Evolutionary conservation across 2,888 invertebrate genomes (phyloP), one percentile per base, ranked within the genome.

Genomic region (Thereva nobilitata): DNA sequence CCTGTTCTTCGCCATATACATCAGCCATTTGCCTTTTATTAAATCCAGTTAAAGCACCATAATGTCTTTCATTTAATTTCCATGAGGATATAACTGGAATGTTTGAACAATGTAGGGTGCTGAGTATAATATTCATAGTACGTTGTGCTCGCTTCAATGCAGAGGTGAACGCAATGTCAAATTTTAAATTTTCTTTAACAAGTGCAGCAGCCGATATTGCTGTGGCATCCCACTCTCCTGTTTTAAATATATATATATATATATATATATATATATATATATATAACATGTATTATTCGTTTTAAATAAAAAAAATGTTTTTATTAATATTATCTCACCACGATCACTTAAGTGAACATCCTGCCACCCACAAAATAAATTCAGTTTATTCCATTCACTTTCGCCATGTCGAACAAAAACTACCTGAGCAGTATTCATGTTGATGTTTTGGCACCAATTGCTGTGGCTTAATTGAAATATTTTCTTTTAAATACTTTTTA

Each of bases 11-110:
- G 7, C 94, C 94, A 79, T 91, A 94, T 75, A 93, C 92, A 56
- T 89, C 89, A 35, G 93, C 93, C 4, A 93, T 93, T 81, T 93
- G 93, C 0, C 90, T 87, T 80, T 94, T 94, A 76, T 94, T 91
- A 70, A 94, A 84, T n/a, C 93, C 93, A 52, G 93, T 94, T 4
- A 94, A 84, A 34, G 90, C 91, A 67, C 94, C 94, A 73, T 94
- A 94, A 77, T 94, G 94, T 71, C 94, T 87, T 79, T 94, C 93
- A 75, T 94, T 94, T 7, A 94, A 81, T 7, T 93, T 85, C 94
- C 94, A 94, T 2, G 92, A 89, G 78, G 90, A 90, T 12, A 84
- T 79, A 23, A 90, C 82, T 0, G 90, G 89, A 69, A 94, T 82
- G 71, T 86, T 84, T 45, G 86, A 81, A 76, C 92, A 91, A 0